Conservation (phyloP, 2,888 invertebrate species). For the Ellobium chinense region DNA sequence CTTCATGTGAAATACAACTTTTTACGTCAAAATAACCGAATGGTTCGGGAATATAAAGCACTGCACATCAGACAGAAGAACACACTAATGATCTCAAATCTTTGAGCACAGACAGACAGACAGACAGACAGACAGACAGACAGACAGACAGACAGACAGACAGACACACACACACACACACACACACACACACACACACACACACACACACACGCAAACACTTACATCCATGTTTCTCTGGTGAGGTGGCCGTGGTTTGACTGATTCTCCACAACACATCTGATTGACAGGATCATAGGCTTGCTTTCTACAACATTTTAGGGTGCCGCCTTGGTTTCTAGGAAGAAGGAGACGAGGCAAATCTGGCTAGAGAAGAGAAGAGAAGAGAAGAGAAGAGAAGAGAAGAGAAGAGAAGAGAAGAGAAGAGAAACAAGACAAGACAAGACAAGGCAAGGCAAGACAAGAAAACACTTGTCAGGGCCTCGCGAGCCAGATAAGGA, state of each 20-base stretch:
- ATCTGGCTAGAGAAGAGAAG: neutral
- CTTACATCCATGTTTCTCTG: slow-evolving; percentile 26
- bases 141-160: too few relatives aligned
- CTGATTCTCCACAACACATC: slow-evolving; percentile 37
- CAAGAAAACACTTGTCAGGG: too few relatives aligned
- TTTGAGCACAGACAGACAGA: too few relatives aligned
- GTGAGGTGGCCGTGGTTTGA: slow-evolving; percentile 16
- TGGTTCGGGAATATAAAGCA: too few relatives aligned
- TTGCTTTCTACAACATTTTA: slow-evolving; percentile 35
- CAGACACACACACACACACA: neutral
- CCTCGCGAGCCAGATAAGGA: too few relatives aligned
- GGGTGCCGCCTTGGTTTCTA: slow-evolving; percentile 17
- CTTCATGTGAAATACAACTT: too few relatives aligned
- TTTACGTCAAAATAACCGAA: too few relatives aligned
- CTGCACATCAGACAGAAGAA: too few relatives aligned
- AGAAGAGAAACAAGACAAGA: neutral
- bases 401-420: neutral
- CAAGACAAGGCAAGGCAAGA: too few relatives aligned
- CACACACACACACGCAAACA: neutral
- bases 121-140: too few relatives aligned
- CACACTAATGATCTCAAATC: too few relatives aligned
- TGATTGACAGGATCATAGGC: slow-evolving; percentile 11
- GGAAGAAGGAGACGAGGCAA: neutral
- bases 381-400: neutral
- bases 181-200: neutral